Conservation (phyloP, 2,113 vertebrate species). For the Ailurus styani region DNA sequence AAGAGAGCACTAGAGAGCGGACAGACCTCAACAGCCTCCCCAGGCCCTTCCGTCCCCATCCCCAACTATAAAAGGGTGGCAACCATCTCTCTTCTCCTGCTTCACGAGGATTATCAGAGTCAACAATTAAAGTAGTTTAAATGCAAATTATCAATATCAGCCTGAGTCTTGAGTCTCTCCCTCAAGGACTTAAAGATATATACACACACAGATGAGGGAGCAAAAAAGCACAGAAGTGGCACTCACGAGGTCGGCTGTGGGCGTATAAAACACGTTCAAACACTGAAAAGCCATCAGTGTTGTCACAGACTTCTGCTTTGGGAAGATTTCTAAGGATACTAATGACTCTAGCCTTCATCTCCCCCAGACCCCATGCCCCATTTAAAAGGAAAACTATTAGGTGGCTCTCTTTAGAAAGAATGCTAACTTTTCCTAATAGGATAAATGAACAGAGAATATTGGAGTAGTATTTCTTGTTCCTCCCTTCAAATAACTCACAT, state of each 20-base stretch:
- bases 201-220: background rate
- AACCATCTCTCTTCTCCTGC: background rate
- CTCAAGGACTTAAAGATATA: background rate
- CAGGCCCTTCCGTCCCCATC: background rate
- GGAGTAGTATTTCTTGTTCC: background rate
- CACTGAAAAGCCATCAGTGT: background rate
- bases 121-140: background rate
- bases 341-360: background rate
- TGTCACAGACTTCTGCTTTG: background rate
- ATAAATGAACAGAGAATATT: background rate
- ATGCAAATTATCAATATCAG: background rate
- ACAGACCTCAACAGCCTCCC: background rate
- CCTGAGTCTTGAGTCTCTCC: background rate
- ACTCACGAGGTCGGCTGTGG: background rate
- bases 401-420: background rate
- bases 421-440: background rate
- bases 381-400: background rate
- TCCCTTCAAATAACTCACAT: background rate
- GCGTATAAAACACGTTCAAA: background rate
- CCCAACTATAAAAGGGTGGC: background rate
- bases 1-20: background rate
- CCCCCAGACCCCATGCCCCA: background rate
- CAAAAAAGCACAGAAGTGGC: background rate
- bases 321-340: background rate
- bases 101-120: background rate